Base-by-base conservation (phyloP, 2,888 invertebrate genomes). In the Rhingia campestris region DNA sequence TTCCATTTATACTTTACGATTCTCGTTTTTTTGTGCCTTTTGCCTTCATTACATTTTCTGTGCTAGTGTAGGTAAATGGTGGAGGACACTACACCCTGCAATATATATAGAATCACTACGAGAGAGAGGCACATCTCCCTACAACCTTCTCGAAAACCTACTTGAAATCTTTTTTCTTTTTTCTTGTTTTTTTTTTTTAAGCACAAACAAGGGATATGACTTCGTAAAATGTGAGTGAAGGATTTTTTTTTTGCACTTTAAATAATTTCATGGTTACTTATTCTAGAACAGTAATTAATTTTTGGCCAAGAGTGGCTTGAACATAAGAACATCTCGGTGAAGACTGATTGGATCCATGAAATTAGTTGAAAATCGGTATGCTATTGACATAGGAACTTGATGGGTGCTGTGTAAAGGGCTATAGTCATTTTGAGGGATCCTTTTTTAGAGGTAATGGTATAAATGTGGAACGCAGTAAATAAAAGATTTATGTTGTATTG, bases 251-350 rank as follows among this genome's bases (percentile, higher is more conserved):
- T 30, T 72, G 45, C 43, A 72, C 58, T 59, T 72, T 73, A 72
- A 66, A 63, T 49, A 51, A 67, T 81, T 81, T 76, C 61, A 72
- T 72, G 54, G 72, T 61, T 63, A 66, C 76, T 61, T 72, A 53
- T 76, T 76, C 43, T 32, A 54, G 37, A 61, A 56, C 72, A 76
- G 66, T 81, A 76, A 81, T 81, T 76, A 81, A 81, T 81, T 76
- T 81, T 66, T 61, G 72, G 59, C 45, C 69, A 6, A 12, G 54
- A 75, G 59, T 59, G 41, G 49, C 32, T 70, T 64, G 33, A 43
- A 45, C 59, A 47, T 41, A 51, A 53, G 43, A 49, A 56, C 22
- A 45, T 45, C 14, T 32, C 12, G 14, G 47, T 54, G 69, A 69
- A 54, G 35, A 56, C 35, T 14, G 30, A 66, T 66, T 75, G 66